Percentiles rank a stretch among this genome's conserved stretches.
Conservation (phyloP, 2,797 vertebrate genomes). For the Eupleurogrammus muticus region DNA sequence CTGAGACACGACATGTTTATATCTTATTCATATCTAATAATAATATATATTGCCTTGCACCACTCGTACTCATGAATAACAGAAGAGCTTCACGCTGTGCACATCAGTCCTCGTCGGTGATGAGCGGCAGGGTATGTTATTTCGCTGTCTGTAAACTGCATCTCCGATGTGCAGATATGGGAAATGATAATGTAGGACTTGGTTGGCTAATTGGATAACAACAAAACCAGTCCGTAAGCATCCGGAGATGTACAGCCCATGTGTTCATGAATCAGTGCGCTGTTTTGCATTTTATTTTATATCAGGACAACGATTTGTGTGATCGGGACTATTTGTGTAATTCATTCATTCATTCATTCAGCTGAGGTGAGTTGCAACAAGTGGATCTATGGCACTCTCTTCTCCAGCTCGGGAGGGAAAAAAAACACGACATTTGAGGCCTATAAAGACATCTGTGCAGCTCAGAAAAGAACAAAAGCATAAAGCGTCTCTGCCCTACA, state of each 20-base stretch:
- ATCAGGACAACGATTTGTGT: slow-evolving; percentile 1
- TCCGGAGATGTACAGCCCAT: background rate
- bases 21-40: slow-evolving; percentile 5
- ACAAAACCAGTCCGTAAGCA: slow-evolving; percentile 26
- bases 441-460: slow-evolving; percentile 2
- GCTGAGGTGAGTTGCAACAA: slow-evolving; percentile 39
- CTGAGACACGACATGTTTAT: slow-evolving; percentile 31
- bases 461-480: background rate
- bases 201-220: slow-evolving; percentile 47
- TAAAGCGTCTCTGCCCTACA: background rate
- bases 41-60: slow-evolving; percentile 3
- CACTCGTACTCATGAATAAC: slow-evolving; percentile 40
- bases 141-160: slow-evolving; percentile 22
- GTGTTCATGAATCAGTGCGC: slow-evolving; percentile 10
- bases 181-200: slow-evolving; percentile 20
- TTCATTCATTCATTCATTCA: slow-evolving; percentile 38
- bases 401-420: slow-evolving; percentile 30
- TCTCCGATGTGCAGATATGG: slow-evolving; percentile 25
- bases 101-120: slow-evolving; percentile 8
- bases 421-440: slow-evolving; percentile 14
- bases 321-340: slow-evolving; percentile 12
- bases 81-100: slow-evolving; percentile 32
- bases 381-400: slow-evolving; percentile 22
- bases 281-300: slow-evolving; percentile 24
- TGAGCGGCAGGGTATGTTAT: slow-evolving; percentile 24